Evolutionary conservation across 2,888 invertebrate species (phyloP).

Genomic region (Elmis aenea): DNA sequence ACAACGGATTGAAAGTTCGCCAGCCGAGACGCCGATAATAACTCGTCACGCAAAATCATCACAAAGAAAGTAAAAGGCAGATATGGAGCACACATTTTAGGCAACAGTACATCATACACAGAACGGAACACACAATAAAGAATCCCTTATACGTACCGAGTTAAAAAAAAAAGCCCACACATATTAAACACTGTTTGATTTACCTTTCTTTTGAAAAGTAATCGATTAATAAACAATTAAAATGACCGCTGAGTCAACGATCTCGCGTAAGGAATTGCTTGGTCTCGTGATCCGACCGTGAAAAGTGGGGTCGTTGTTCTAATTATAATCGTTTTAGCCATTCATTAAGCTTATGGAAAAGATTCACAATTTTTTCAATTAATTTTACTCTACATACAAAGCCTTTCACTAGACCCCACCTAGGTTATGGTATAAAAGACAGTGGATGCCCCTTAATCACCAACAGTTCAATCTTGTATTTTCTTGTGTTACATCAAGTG

Average conservation of each 20-base stretch:
- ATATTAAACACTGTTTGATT: no score
- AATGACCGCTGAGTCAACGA: background rate
- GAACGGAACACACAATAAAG: no score
- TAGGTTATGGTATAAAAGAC: conserved; percentile 28
- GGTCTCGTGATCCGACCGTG: background rate
- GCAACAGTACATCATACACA: no score
- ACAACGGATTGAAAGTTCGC: conserved; percentile 21
- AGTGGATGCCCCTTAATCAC: conserved; percentile 11
- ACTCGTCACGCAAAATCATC: conserved; percentile 9
- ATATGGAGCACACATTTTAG: no score
- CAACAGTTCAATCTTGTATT: conserved; percentile 28
- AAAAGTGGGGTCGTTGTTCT: conserved; percentile 11
- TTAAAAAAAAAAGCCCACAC: no score
- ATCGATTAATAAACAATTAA: conserved; percentile 5
- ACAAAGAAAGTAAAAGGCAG: no score
- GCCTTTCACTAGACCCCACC: conserved; percentile 28
- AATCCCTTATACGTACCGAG: no score
- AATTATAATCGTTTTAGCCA: conserved; percentile 4
- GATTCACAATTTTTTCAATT: conserved; percentile 17
- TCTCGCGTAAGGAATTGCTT: conserved; percentile 1
- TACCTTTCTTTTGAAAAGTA: no score
- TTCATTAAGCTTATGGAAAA: conserved; percentile 9
- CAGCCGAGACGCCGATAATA: conserved; percentile 13
- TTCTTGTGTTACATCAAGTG: conserved; percentile 21
- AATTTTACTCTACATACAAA: conserved; percentile 11